Base-by-base conservation (phyloP, 53 echinoderm and acorn worm genomes). In the Apostichopus leukothele region DNA sequence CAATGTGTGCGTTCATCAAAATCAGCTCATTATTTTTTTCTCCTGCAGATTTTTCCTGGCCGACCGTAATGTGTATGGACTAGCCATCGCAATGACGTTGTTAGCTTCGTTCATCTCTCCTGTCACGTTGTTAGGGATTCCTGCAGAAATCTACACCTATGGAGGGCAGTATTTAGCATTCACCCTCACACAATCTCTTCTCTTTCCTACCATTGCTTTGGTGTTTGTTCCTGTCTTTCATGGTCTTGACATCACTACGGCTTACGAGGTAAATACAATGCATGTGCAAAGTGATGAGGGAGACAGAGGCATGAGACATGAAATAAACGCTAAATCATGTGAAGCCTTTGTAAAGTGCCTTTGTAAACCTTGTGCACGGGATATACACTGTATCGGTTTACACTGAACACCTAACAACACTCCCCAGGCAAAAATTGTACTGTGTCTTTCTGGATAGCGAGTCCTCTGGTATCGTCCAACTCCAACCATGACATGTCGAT, bases 191-290 rank as follows among this genome's bases (percentile, higher is more conserved):
- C 79, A 78, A 39, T 79, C 79, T 12, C 79, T 89, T 59, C 23
- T 78, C 6, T 89, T 89, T 79, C 89, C 89, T 23, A 26, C 79
- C 39, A 78, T 89, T n/a, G 89, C 79, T 4, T 50, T 89, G 16
- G 76, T 89, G 7, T 89, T 89, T 79, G 79, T 89, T 78, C 89
- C 89, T 55, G 59, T 89, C 9, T 89, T 89, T 53, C 89, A 89
- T 39, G 89, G 89, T 20, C 89, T 89, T n/a, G 79, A 79, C 16
- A 89, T 89, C 22, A 78, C 78, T 13, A 89, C 78, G 22, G 89
- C 89, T 5, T 89, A 89, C 60, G 78, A 89, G 89, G 89, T 89
- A 78, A n/a, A 68, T 76, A 11, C 0, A 63, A 11, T 63, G 7
- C 16, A 63, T 63, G 63, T 13, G 7, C 7, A 63, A 63, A 4